Percentiles rank a stretch among this genome's conserved stretches.
Evolutionary conservation across 2,888 invertebrate genomes (phyloP).

Genomic region (Drosophila ustulata): DNA sequence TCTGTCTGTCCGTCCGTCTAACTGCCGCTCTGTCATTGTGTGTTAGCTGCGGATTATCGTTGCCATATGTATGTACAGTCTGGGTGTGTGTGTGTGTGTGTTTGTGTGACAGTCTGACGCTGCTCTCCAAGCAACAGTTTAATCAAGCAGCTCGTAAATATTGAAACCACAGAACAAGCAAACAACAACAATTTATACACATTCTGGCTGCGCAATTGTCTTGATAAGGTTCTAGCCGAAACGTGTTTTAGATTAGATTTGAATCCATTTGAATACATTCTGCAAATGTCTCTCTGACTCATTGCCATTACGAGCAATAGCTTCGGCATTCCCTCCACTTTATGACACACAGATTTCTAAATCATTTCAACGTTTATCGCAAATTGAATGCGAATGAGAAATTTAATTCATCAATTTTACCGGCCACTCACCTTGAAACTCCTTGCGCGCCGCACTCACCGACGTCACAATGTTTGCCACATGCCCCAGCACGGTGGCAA

Average conservation of each 20-base stretch:
- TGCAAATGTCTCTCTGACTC: neutral
- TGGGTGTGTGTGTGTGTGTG: too few relatives aligned
- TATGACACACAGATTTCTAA: neutral
- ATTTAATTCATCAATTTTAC: neutral
- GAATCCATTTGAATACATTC: constrained; percentile 10
- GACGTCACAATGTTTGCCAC: constrained; percentile 99
- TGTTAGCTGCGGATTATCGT: constrained; percentile 49
- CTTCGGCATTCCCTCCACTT: neutral
- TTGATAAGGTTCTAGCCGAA: constrained; percentile 33
- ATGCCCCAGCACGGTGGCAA: constrained; percentile 98
- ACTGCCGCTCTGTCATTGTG: constrained; percentile 14
- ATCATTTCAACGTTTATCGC: neutral
- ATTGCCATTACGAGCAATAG: neutral
- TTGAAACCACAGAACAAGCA: constrained; percentile 41
- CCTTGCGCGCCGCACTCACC: constrained; percentile 98
- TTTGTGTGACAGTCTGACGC: constrained; percentile 23
- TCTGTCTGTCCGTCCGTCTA: constrained; percentile 4
- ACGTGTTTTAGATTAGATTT: constrained; percentile 36
- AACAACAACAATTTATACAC: constrained; percentile 43
- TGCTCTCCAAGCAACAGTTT: constrained; percentile 55
- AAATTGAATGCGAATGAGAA: neutral
- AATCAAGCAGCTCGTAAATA: constrained; percentile 62
- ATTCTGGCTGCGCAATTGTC: constrained; percentile 28
- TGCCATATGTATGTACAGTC: constrained; percentile 44
- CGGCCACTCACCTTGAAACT: constrained; percentile 94